Base-by-base conservation (phyloP, 2,797 vertebrate species). In the Scolopax bukidnonensis region DNA sequence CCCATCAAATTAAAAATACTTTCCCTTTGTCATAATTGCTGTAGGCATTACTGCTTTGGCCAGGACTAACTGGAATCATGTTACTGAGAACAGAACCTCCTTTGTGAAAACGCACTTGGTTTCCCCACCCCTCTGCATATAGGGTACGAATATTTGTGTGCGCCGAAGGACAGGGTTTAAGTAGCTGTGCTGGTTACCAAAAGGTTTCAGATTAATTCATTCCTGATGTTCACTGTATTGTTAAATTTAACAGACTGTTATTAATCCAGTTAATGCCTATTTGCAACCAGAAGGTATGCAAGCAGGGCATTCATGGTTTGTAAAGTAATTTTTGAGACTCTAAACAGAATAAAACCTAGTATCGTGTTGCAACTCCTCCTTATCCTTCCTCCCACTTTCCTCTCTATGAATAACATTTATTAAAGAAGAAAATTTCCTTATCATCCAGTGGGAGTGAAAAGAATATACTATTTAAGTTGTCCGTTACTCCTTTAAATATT, bases 81-180 rank as follows among this genome's bases (percentile, higher is more conserved):
- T 96, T 96, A 96, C 96, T 65, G 70, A 94, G 86, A 97, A 97
- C 96, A 97, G 90, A 97, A 94, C 77, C 76, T 93, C 87, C 94
- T 94, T 97, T 94, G 96, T 96, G 90, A 94, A 95, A 87, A 93
- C 60, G 41, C 0, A 0, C 67, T 87, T 1, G 0, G 61, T 79
- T 86, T 85, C 74, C 87, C 77, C 78, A 88, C 80, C 76, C 96
- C 67, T 68, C 83, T 93, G 89, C 89, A 87, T 94, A 93, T 96
- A 93, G 88, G 3, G 0, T n/a, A 96, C 28, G 60, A 94, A 86
- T 53, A 93, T 78, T 65, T 96, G 73, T 80, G 70, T 33, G 68
- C 2, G 5, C 91, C 15, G 3, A 83, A 90, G 78, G 84, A 86
- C 84, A 88, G 32, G 3, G 1, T 57, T 79, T 94, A 92, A 96